Conservation (phyloP, 2,888 invertebrate species). For the Serripes groenlandicus region DNA sequence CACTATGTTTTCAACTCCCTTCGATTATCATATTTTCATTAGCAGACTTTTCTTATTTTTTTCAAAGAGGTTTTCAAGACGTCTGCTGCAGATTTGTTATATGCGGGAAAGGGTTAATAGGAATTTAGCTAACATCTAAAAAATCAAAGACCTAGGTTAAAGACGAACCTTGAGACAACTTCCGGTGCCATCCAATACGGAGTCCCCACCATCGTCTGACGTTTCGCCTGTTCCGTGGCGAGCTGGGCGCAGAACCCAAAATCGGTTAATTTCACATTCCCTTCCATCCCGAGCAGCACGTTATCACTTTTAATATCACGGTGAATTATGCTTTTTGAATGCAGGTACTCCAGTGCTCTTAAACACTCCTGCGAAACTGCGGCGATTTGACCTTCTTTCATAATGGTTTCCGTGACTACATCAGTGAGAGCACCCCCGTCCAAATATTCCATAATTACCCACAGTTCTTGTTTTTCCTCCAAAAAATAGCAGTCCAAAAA, state of each 20-base stretch:
- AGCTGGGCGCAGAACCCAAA: conserved; percentile 99
- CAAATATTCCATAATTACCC: conserved; percentile 98
- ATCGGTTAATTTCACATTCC: conserved; percentile 90
- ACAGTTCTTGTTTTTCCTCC: conserved; percentile 93
- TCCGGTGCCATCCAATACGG: conserved; percentile 99
- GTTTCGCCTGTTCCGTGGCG: conserved; percentile 94
- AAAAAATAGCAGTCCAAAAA: conserved; percentile 97
- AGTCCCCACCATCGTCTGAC: conserved; percentile 98
- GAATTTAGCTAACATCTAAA: too few relatives aligned
- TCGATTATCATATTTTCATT: too few relatives aligned
- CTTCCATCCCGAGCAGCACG: conserved; percentile 96
- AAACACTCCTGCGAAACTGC: conserved; percentile 96
- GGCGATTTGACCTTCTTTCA: conserved; percentile 98
- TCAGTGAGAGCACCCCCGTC: conserved; percentile 96
- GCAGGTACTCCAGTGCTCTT: conserved; percentile 95
- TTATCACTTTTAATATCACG: conserved; percentile 99
- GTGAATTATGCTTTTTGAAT: conserved; percentile 91
- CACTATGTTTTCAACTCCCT: too few relatives aligned
- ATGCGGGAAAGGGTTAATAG: too few relatives aligned
- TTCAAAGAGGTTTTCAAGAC: too few relatives aligned
- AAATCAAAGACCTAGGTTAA: not conserved
- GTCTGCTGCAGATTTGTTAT: too few relatives aligned
- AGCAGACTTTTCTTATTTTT: too few relatives aligned
- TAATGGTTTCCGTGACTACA: conserved; percentile 98
- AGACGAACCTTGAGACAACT: conserved; percentile 87